These are phyloP conservation scores for Hydra vulgaris DNA, from an alignment of 30 jellyfish, hydroid and myxozoan species.

Conservation along the genomic window DNA sequence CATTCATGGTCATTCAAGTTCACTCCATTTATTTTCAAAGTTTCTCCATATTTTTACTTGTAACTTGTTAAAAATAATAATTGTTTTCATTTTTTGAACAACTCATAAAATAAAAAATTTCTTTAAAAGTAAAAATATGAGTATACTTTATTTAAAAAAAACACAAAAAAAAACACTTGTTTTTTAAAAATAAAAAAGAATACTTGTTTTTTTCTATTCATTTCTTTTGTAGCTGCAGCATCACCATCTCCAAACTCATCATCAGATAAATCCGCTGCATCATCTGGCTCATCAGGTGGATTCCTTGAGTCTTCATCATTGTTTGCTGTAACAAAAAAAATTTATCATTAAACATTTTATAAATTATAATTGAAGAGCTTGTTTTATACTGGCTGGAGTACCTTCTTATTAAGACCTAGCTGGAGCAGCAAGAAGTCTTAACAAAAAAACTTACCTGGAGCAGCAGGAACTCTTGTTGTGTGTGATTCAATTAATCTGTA, in stretches of 20 bases:
- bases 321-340: not conserved
- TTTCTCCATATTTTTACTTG: too few species aligned
- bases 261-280: slow-evolving; percentile 81
- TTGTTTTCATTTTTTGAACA: too few species aligned
- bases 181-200: too few species aligned
- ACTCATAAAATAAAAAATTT: too few species aligned
- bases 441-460: not conserved
- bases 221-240: slow-evolving; percentile 59
- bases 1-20: too few species aligned
- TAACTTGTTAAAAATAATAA: too few species aligned
- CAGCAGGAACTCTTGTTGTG: not conserved
- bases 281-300: slow-evolving; percentile 78
- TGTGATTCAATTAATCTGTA: not conserved
- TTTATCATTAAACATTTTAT: too few species aligned
- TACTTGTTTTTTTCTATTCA: slow-evolving; percentile 81
- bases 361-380: too few species aligned
- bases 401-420: not conserved
- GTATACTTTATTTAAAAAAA: too few species aligned
- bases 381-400: too few species aligned
- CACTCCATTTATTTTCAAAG: too few species aligned
- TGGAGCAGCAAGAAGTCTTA: not conserved
- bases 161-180: not conserved
- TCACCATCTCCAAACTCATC: slow-evolving; percentile 79
- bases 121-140: too few species aligned
- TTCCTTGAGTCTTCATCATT: slow-evolving; percentile 15